Evolutionary conservation across 2,113 vertebrate species (phyloP).

Genomic region (Ia io): DNA sequence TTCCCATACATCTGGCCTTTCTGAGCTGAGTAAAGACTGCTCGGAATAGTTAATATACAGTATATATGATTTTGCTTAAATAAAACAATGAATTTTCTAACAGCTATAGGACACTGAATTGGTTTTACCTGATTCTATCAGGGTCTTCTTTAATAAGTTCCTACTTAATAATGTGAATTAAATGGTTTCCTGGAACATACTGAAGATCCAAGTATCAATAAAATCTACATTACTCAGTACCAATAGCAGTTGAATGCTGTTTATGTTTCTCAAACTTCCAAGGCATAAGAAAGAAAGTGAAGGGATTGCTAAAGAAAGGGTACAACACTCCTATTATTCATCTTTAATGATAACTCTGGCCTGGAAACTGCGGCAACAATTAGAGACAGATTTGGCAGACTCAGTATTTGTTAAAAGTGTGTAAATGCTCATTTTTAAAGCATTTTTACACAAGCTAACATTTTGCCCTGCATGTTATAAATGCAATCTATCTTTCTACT

Average conservation of each 20-base stretch:
- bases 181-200: slow-evolving; percentile 67
- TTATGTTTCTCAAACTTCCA: slow-evolving; percentile 77
- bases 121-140: slow-evolving; percentile 77
- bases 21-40: slow-evolving; percentile 86
- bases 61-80: slow-evolving; percentile 81
- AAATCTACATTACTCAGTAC: slow-evolving; percentile 68
- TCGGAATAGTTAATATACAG: slow-evolving; percentile 84
- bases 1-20: slow-evolving; percentile 95
- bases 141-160: slow-evolving; percentile 76
- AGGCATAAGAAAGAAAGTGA: slow-evolving; percentile 69
- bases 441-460: slow-evolving; percentile 51
- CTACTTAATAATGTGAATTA: slow-evolving; percentile 77
- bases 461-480: slow-evolving; percentile 50
- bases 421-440: slow-evolving; percentile 33
- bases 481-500: slow-evolving; percentile 45
- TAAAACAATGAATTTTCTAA: slow-evolving; percentile 81
- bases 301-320: slow-evolving; percentile 70
- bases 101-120: slow-evolving; percentile 74
- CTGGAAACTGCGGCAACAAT: slow-evolving; percentile 65
- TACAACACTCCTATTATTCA: slow-evolving; percentile 43
- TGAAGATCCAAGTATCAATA: slow-evolving; percentile 69
- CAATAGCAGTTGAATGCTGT: slow-evolving; percentile 68
- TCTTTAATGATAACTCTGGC: slow-evolving; percentile 67
- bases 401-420: slow-evolving; percentile 48
- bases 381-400: slow-evolving; percentile 64